Evolutionary conservation across 23 tunicate genomes (phyloP).

Genomic region (Aplidium turbinatum): DNA sequence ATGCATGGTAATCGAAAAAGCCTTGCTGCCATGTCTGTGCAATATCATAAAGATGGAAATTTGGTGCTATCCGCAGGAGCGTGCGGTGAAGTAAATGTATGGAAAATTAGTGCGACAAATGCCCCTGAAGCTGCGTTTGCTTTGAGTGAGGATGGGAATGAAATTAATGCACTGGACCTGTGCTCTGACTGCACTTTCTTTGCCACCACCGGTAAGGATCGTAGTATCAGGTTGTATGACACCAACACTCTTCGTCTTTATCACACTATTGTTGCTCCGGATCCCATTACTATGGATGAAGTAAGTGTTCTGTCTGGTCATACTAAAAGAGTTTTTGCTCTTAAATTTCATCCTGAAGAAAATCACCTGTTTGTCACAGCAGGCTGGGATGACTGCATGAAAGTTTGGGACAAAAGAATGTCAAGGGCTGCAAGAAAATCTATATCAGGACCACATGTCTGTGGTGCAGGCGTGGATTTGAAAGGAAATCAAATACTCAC

Average conservation of each 20-base stretch:
- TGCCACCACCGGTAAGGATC: constrained; percentile 84
- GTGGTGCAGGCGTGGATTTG: constrained; percentile 73
- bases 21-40: constrained; percentile 56
- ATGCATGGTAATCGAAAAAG: constrained; percentile 48
- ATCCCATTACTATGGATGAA: constrained; percentile 64
- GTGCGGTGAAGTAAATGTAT: constrained; percentile 40
- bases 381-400: constrained; percentile 87
- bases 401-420: constrained; percentile 90
- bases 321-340: constrained; percentile 69
- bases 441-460: constrained; percentile 71
- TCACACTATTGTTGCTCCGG: constrained; percentile 49
- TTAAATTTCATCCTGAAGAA: constrained; percentile 73
- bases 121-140: constrained; percentile 19
- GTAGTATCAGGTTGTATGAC: constrained; percentile 73
- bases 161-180: constrained; percentile 69
- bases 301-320: constrained; percentile 56
- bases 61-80: constrained; percentile 53
- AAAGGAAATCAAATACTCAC: constrained; percentile 43
- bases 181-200: constrained; percentile 51
- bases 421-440: constrained; percentile 56
- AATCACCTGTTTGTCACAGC: constrained; percentile 76
- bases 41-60: constrained; percentile 22
- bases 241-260: constrained; percentile 32
- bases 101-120: constrained; percentile 14
- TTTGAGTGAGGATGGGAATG: constrained; percentile 59